phyloP scores from a whole-genome alignment of 2,113 vertebrate genomes.

The Chloebia gouldiae region DNA sequence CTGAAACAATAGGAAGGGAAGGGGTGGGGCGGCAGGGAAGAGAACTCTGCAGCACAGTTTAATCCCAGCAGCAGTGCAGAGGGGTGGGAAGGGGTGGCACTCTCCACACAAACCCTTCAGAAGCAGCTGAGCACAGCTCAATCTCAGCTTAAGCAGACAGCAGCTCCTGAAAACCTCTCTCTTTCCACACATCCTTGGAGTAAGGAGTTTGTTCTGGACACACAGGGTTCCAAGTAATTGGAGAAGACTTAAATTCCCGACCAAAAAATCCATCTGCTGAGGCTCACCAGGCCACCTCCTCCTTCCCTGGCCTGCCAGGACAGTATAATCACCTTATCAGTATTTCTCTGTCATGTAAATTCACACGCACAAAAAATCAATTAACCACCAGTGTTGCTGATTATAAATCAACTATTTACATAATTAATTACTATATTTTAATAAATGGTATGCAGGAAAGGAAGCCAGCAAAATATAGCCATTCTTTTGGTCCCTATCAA shows the following conservation, averaged over 20 bases:
- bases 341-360: background rate
- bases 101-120: background rate
- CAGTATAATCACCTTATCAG: background rate
- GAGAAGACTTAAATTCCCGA: background rate
- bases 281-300: background rate
- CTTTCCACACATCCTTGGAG: background rate
- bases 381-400: constrained; percentile 49
- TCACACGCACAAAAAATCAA: constrained; percentile 52
- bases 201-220: background rate
- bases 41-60: background rate
- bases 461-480: constrained; percentile 42
- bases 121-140: background rate
- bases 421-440: constrained; percentile 75
- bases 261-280: background rate
- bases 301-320: background rate
- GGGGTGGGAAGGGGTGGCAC: background rate
- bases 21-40: background rate
- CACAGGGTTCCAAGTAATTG: background rate
- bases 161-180: background rate
- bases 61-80: background rate
- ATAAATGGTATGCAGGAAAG: constrained; percentile 54
- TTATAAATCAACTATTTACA: constrained; percentile 70
- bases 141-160: background rate
- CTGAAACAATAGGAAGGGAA: background rate
- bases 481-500: constrained; percentile 48